A percentile compares a stretch with the other conserved stretches of the same genome.
These are phyloP conservation scores for Mycteria americana DNA, from an alignment of 2,797 vertebrate species.

Conservation along the genomic window DNA sequence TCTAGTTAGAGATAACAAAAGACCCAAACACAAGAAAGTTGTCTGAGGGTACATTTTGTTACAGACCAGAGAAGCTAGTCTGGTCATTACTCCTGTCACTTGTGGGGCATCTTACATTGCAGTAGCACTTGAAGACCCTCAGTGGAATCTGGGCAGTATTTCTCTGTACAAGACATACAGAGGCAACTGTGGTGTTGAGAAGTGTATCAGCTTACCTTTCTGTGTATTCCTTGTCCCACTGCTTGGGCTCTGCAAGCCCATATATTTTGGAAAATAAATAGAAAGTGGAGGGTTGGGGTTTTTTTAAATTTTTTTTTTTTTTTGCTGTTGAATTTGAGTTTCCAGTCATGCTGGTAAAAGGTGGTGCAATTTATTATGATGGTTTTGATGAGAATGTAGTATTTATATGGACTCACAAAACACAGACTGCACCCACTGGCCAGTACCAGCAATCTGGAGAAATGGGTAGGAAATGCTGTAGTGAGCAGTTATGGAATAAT, in stretches of 20 bases:
- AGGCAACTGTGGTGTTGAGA: not conserved
- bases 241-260: not conserved
- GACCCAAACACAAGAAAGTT: not conserved
- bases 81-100: not conserved
- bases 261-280: not conserved
- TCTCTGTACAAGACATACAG: not conserved
- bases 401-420: not conserved
- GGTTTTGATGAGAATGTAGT: not conserved
- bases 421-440: not conserved
- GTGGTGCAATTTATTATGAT: not conserved
- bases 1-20: not conserved
- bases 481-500: not conserved
- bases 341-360: not conserved
- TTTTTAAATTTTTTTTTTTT: not conserved
- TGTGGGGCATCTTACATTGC: not conserved
- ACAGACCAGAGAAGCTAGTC: not conserved
- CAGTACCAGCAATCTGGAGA: not conserved
- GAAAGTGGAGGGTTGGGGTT: not conserved
- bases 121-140: not conserved
- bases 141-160: not conserved
- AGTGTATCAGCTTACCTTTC: not conserved
- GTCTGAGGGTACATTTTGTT: not conserved
- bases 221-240: not conserved
- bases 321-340: not conserved
- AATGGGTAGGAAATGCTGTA: not conserved